These are phyloP conservation scores for Drosophila grimshawi DNA, from an alignment of 1,140 invertebrate genomes.

Conservation along the genomic window DNA sequence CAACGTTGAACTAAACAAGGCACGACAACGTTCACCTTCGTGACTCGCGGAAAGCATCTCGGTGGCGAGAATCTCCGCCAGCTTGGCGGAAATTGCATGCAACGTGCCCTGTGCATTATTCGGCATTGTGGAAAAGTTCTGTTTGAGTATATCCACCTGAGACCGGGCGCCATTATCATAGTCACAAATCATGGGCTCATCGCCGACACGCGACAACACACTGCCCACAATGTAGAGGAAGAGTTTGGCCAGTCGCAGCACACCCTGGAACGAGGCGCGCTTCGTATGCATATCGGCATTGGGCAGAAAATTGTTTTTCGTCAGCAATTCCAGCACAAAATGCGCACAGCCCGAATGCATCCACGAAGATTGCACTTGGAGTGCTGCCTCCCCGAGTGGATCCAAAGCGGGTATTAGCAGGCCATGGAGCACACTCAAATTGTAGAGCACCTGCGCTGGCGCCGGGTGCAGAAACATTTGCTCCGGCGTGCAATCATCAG, in stretches of 20 bases:
- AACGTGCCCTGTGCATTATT: constrained; percentile 88
- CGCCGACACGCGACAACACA: constrained; percentile 83
- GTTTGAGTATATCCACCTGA: constrained; percentile 84
- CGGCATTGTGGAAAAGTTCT: constrained; percentile 83
- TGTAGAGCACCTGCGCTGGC: constrained; percentile 92
- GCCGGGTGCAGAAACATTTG: constrained; percentile 90
- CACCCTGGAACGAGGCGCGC: constrained; percentile 93
- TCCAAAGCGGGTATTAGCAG: constrained; percentile 96
- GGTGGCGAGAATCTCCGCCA: constrained; percentile 89
- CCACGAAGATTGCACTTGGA: constrained; percentile 95
- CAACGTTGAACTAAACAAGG: constrained; percentile 86
- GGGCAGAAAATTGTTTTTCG: constrained; percentile 94
- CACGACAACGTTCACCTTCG: constrained; percentile 85
- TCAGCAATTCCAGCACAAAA: constrained; percentile 93
- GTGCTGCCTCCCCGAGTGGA: constrained; percentile 91
- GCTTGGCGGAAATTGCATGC: constrained; percentile 89
- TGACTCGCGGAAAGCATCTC: constrained; percentile 85
- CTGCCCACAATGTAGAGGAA: constrained; percentile 94
- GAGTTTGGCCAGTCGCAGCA: constrained; percentile 95
- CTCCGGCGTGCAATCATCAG: constrained; percentile 87
- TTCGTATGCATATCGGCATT: constrained; percentile 93
- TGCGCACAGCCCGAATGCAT: constrained; percentile 89
- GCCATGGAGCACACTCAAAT: constrained; percentile 93
- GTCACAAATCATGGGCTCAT: constrained; percentile 77
- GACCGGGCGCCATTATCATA: constrained; percentile 73